phyloP scores from a whole-genome alignment of 2,888 invertebrate species.

The Drosophila seclusa region DNA sequence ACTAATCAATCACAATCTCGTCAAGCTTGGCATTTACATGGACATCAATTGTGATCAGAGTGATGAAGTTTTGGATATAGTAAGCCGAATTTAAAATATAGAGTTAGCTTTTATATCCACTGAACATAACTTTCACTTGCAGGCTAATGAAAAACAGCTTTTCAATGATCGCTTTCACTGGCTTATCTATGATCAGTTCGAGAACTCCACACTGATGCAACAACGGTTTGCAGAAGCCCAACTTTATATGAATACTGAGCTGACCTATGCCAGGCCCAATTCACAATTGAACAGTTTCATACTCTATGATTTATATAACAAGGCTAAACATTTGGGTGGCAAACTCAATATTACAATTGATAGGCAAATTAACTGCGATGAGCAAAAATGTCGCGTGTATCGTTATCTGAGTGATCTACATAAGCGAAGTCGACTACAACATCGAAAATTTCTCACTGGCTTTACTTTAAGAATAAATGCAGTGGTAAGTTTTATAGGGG shows the following conservation, averaged over 20 bases:
- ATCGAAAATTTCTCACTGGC: conserved; percentile 76
- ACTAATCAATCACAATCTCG: conserved; percentile 48
- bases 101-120: not conserved
- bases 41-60: conserved; percentile 75
- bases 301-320: conserved; percentile 83
- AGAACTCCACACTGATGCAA: conserved; percentile 36
- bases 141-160: conserved; percentile 66
- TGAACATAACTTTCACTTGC: not conserved
- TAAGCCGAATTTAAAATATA: conserved; percentile 2
- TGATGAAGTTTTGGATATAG: conserved; percentile 57
- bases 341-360: conserved; percentile 80
- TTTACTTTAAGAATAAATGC: conserved; percentile 71
- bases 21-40: conserved; percentile 69
- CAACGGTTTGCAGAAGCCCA: conserved; percentile 62
- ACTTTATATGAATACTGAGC: conserved; percentile 76
- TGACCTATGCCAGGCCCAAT: conserved; percentile 66
- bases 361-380: conserved; percentile 64
- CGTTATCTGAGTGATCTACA: conserved; percentile 72
- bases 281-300: conserved; percentile 29
- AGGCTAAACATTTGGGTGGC: conserved; percentile 80
- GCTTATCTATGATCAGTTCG: conserved; percentile 71
- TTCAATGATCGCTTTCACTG: conserved; percentile 74
- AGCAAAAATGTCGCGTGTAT: conserved; percentile 41
- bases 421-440: conserved; percentile 61
- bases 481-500: conserved; percentile 61